phyloP scores from a whole-genome alignment of 2,113 vertebrate genomes.

The Etheostoma cragini region DNA sequence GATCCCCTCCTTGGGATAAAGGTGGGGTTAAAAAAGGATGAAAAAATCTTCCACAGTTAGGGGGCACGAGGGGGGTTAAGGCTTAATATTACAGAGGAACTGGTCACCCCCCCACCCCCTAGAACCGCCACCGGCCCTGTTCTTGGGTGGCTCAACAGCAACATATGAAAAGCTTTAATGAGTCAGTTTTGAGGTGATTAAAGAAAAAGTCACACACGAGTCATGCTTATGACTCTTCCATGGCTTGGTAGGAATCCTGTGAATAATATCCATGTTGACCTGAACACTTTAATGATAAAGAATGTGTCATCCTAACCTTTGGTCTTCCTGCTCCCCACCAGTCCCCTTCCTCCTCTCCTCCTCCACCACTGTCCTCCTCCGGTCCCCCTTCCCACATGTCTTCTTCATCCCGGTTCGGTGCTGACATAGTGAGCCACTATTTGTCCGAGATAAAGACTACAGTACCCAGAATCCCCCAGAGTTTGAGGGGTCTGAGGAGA shows the following conservation, averaged over 20 bases:
- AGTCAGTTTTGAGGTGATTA: background rate
- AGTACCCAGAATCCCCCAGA: constrained; percentile 93
- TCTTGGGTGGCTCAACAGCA: no score
- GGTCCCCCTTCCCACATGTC: constrained; percentile 87
- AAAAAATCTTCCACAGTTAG: no score
- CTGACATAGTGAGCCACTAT: constrained; percentile 94
- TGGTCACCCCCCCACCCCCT: no score
- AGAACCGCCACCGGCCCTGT: no score
- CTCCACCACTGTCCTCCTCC: constrained; percentile 82
- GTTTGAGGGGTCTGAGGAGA: constrained; percentile 92
- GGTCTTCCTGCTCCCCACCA: constrained; percentile 77
- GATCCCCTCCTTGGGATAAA: no score
- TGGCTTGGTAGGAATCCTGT: background rate
- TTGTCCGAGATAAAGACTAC: constrained; percentile 94
- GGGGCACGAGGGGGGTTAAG: no score
- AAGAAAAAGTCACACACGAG: background rate
- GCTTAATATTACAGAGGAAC: no score
- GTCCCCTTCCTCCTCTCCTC: constrained; percentile 67
- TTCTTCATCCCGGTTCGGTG: constrained; percentile 89
- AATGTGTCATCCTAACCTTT: constrained; percentile 39
- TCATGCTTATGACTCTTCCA: background rate
- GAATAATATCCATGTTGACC: background rate
- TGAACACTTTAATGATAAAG: background rate
- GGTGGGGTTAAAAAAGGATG: no score
- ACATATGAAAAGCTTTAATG: background rate